phyloP scores from a whole-genome alignment of 2,113 vertebrate species.

The Leptodactylus fuscus region DNA sequence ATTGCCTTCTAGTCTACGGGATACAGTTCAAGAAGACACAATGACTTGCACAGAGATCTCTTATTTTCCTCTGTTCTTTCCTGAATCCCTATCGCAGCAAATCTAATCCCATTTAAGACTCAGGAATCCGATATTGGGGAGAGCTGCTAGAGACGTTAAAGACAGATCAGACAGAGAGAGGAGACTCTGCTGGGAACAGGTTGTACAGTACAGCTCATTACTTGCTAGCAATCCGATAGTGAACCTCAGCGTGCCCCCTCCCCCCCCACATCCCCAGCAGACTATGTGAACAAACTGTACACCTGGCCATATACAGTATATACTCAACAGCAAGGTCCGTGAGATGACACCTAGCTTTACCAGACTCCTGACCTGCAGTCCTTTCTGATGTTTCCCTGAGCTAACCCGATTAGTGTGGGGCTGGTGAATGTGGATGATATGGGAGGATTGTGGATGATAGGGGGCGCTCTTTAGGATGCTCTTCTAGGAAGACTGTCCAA shows the following conservation, averaged over 20 bases:
- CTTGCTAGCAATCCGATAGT: constrained; percentile 1
- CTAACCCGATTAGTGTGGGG: too few relatives aligned
- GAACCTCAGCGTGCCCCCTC: background rate
- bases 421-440: too few relatives aligned
- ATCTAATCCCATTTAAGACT: constrained; percentile 2
- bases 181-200: constrained; percentile 10
- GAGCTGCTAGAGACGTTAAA: too few relatives aligned
- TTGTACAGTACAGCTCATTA: background rate
- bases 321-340: too few relatives aligned
- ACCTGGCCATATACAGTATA: background rate
- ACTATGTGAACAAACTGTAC: constrained; percentile 2
- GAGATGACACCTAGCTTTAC: too few relatives aligned
- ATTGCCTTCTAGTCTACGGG: too few relatives aligned
- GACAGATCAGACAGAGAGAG: background rate
- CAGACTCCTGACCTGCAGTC: too few relatives aligned
- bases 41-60: background rate
- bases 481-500: too few relatives aligned
- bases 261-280: background rate
- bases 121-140: constrained; percentile 15
- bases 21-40: background rate
- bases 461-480: too few relatives aligned
- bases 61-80: background rate
- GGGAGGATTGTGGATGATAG: too few relatives aligned
- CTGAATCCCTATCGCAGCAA: background rate
- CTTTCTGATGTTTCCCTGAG: too few relatives aligned